Conservation (phyloP, 2,113 vertebrate species). For the human (Homo sapiens) region DNA sequence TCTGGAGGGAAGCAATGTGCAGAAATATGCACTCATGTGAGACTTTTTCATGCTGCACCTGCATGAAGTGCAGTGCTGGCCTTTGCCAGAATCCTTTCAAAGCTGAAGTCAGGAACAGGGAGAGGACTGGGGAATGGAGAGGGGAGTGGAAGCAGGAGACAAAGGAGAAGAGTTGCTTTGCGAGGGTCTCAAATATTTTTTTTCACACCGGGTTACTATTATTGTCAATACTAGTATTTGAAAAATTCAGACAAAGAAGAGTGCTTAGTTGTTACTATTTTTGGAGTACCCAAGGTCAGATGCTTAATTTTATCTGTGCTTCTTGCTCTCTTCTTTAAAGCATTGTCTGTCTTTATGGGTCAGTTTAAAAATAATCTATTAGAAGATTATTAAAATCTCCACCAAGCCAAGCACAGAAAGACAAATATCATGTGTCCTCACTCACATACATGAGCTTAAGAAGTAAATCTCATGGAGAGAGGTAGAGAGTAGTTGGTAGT, state of each 20-base stretch:
- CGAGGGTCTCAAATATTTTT: not conserved
- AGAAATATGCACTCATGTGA: not conserved
- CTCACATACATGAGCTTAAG: not conserved
- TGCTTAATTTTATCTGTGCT: not conserved
- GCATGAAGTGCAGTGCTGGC: not conserved
- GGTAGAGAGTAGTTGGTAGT: not conserved
- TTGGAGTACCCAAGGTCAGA: not conserved
- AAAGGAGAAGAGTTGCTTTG: not conserved
- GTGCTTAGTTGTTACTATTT: not conserved
- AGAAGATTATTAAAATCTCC: not conserved
- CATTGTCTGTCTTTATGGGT: not conserved
- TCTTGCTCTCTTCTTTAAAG: not conserved
- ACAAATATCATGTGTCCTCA: not conserved
- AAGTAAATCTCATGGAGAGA: not conserved
- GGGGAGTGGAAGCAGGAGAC: not conserved
- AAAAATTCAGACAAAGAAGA: not conserved
- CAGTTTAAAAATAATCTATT: constrained; percentile 15
- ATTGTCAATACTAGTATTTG: not conserved
- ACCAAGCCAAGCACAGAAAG: not conserved
- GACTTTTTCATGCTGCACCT: not conserved
- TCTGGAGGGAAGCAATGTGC: constrained; percentile 11
- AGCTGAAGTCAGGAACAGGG: not conserved
- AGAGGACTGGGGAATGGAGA: not conserved
- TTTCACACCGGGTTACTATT: not conserved
- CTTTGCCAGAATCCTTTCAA: not conserved